Evolutionary conservation across 2,888 invertebrate genomes (phyloP).

Genomic region (Tenthredo amoena): DNA sequence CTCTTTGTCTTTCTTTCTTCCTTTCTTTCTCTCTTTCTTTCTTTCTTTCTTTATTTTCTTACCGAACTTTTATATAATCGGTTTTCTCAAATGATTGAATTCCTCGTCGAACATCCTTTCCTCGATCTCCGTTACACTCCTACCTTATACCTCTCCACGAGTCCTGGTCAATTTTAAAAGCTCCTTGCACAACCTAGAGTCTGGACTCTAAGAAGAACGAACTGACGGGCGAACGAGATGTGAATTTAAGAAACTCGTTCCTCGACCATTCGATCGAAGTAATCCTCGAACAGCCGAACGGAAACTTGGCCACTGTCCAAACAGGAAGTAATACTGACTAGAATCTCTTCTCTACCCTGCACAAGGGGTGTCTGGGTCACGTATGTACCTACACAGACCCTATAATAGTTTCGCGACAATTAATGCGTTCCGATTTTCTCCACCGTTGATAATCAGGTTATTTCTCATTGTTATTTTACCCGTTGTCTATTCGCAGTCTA

Average conservation of each 20-base stretch:
- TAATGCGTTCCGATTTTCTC: slow-evolving; percentile 67
- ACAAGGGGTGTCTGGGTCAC: neutral
- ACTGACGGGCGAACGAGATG: slow-evolving; percentile 37
- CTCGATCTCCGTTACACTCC: neutral
- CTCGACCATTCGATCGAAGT: slow-evolving; percentile 42
- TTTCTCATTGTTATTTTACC: neutral
- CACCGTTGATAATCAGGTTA: slow-evolving; percentile 73
- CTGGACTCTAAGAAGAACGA: neutral
- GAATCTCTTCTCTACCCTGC: slow-evolving; percentile 50
- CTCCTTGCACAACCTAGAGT: neutral
- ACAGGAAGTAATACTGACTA: slow-evolving; percentile 71
- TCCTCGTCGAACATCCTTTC: neutral
- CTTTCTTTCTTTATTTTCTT: neutral
- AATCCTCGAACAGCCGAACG: slow-evolving; percentile 54
- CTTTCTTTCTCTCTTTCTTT: neutral
- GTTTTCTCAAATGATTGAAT: neutral
- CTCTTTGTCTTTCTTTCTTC: neutral
- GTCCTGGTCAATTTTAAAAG: neutral
- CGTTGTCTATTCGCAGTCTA: neutral
- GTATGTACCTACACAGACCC: neutral
- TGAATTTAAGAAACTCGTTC: slow-evolving; percentile 48
- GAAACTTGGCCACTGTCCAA: slow-evolving; percentile 73
- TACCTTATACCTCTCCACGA: neutral
- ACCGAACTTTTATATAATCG: neutral
- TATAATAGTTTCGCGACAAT: neutral